A percentile compares a stretch with the other conserved stretches of the same genome.
Evolutionary conservation across 23 tunicate species (phyloP).

Genomic region (Halocynthia roretzi): DNA sequence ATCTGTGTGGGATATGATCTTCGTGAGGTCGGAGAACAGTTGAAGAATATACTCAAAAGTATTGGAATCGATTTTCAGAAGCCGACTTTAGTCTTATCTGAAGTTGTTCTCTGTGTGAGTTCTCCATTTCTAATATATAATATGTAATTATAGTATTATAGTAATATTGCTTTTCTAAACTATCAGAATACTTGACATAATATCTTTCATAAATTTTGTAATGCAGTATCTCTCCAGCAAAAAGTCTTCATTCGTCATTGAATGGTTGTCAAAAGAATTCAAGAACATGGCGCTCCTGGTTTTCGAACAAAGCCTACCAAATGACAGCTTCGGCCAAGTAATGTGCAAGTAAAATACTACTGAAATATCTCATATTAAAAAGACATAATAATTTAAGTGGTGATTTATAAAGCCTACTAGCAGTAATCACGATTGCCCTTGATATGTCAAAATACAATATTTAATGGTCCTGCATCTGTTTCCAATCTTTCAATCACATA

Average conservation of each 20-base stretch:
- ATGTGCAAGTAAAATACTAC: slow-evolving; percentile 25
- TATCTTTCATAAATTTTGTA: not conserved
- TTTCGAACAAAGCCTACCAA: slow-evolving; percentile 77
- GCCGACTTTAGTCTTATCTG: slow-evolving; percentile 72
- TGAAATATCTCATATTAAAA: not conserved
- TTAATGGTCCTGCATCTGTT: no score
- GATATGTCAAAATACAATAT: no score
- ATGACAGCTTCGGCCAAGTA: slow-evolving; percentile 72
- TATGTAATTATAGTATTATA: no score
- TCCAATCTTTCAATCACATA: no score
- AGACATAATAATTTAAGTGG: no score
- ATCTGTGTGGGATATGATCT: slow-evolving; percentile 63
- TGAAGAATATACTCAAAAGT: slow-evolving; percentile 9
- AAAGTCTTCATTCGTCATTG: slow-evolving; percentile 50
- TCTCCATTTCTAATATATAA: no score
- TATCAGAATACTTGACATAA: not conserved
- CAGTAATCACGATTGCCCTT: no score
- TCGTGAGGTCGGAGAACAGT: slow-evolving; percentile 28
- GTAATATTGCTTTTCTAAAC: no score
- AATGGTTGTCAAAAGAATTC: slow-evolving; percentile 54
- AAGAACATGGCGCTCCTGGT: slow-evolving; percentile 31
- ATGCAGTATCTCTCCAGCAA: slow-evolving; percentile 48
- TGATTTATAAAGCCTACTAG: no score
- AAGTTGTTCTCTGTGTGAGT: slow-evolving; percentile 59
- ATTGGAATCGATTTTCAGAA: slow-evolving; percentile 22